A percentile compares a stretch with the other conserved stretches of the same genome.
These are phyloP conservation scores for Manis crassicaudata DNA, from an alignment of 2,797 vertebrate genomes.

Conservation along the genomic window DNA sequence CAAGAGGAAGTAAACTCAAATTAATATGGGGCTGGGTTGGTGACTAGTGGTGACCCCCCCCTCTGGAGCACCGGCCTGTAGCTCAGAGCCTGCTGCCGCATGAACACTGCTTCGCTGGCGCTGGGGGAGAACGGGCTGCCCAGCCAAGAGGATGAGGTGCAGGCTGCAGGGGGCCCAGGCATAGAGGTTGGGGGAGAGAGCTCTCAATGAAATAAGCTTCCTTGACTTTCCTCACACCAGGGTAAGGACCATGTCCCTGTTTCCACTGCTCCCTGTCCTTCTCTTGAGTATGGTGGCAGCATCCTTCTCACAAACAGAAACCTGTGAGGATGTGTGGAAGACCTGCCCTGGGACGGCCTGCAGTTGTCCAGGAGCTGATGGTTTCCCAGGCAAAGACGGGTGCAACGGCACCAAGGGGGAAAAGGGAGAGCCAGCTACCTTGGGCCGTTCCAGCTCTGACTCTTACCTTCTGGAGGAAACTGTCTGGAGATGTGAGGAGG, in stretches of 20 bases:
- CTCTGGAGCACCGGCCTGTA: neutral
- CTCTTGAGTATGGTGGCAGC: slow-evolving; percentile 50
- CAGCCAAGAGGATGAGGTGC: neutral
- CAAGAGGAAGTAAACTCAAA: neutral
- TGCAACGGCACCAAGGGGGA: slow-evolving; percentile 76
- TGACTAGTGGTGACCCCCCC: neutral
- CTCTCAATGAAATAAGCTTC: neutral
- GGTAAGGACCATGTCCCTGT: slow-evolving; percentile 21
- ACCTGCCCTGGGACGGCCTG: slow-evolving; percentile 68
- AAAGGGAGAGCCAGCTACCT: slow-evolving; percentile 76
- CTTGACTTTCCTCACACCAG: neutral
- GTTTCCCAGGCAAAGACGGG: slow-evolving; percentile 76
- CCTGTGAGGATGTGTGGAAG: neutral
- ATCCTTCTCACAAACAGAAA: slow-evolving; percentile 4
- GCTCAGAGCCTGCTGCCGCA: neutral
- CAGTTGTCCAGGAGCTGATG: slow-evolving; percentile 47
- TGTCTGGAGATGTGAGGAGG: neutral
- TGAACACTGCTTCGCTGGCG: too few relatives aligned
- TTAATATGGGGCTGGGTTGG: neutral
- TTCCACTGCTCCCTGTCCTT: neutral
- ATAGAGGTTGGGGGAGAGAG: neutral
- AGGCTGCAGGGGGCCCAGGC: neutral
- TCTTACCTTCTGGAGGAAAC: neutral
- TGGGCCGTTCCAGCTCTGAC: neutral
- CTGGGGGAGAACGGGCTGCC: neutral